Evolutionary conservation across 2,888 invertebrate genomes (phyloP).

Genomic region (Heteromyza rotundicornis): DNA sequence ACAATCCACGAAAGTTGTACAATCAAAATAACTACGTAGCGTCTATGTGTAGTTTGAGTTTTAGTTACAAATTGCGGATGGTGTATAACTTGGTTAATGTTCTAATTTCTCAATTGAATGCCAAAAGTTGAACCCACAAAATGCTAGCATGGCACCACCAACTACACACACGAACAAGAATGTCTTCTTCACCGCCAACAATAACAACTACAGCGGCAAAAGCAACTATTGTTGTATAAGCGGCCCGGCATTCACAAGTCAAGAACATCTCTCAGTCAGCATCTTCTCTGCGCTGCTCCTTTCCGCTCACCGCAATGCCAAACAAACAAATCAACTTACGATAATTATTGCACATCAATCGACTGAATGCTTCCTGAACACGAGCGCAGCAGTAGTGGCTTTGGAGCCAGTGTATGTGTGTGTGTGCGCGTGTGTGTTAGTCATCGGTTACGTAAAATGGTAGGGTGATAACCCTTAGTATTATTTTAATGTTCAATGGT

Average conservation of each 20-base stretch:
- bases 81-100: constrained; percentile 45
- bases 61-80: constrained; percentile 27
- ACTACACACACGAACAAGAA: not conserved
- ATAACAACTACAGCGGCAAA: not conserved
- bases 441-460: no score
- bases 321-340: constrained; percentile 58
- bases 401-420: not conserved
- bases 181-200: not conserved
- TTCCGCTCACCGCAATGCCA: constrained; percentile 30
- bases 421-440: no score
- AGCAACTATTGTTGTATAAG: not conserved
- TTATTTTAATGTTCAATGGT: no score
- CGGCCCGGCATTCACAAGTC: not conserved
- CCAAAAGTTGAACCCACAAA: constrained; percentile 33
- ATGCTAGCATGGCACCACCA: no score
- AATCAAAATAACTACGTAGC: constrained; percentile 22
- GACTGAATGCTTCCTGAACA: constrained; percentile 34
- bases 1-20: constrained; percentile 6
- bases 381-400: not conserved
- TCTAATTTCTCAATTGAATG: constrained; percentile 58
- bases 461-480: no score
- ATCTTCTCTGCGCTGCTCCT: not conserved
- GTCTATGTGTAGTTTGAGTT: constrained; percentile 3
- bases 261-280: not conserved
- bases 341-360: constrained; percentile 58